A percentile compares a stretch with the other conserved stretches of the same genome.
Conservation (phyloP, 1,140 invertebrate species). For the Campodea augens region DNA sequence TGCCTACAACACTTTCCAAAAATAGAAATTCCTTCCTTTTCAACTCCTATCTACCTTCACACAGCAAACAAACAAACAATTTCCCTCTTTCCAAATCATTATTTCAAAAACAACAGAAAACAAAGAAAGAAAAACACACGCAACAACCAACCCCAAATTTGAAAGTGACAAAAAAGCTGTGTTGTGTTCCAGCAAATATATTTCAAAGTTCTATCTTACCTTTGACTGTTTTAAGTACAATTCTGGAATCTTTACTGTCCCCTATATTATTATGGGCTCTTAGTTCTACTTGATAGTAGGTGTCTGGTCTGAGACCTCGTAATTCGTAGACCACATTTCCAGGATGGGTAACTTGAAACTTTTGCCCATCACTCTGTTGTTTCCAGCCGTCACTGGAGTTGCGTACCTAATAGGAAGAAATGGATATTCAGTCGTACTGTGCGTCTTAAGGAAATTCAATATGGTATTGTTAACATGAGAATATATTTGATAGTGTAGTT, state of each 20-base stretch:
- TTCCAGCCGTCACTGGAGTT: conserved; percentile 29
- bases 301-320: conserved; percentile 43
- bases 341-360: conserved; percentile 27
- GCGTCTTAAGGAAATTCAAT: neutral
- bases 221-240: conserved; percentile 60
- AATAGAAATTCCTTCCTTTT: too few relatives aligned
- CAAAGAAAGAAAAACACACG: neutral
- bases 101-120: conserved; percentile 3
- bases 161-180: neutral
- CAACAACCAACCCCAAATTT: neutral
- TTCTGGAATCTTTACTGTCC: conserved; percentile 45
- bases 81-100: conserved; percentile 5
- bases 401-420: conserved; percentile 15
- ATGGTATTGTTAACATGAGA: too few relatives aligned
- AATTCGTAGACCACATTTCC: conserved; percentile 42
- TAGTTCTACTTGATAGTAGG: conserved; percentile 60
- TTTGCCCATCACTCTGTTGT: conserved; percentile 26
- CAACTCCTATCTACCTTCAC: too few relatives aligned
- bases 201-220: conserved; percentile 26
- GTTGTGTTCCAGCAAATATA: too few relatives aligned
- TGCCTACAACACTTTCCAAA: too few relatives aligned
- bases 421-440: neutral
- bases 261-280: conserved; percentile 69
- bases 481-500: too few relatives aligned
- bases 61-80: too few relatives aligned